These are phyloP conservation scores for Callithrix jacchus DNA, from an alignment of 2,113 vertebrate genomes.

Conservation along the genomic window DNA sequence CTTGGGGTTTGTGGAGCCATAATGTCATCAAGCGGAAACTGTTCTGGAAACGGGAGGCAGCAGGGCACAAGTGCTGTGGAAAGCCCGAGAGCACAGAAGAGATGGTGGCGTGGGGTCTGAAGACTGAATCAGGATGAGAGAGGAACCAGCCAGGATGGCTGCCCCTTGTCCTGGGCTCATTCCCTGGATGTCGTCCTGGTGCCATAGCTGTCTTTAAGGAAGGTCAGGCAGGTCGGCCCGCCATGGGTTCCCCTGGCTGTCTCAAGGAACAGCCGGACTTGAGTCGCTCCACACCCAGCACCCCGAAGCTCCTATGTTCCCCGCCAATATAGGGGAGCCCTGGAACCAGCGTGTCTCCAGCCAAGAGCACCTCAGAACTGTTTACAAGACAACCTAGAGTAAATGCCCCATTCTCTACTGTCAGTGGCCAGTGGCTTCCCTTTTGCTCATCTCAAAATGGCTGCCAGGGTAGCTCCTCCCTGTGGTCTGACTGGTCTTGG, in stretches of 20 bases:
- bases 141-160: not conserved
- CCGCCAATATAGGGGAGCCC: not conserved
- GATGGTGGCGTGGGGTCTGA: fast-evolving
- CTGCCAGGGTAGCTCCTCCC: no score
- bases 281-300: not conserved
- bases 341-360: no score
- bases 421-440: no score
- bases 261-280: no score
- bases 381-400: no score
- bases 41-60: not conserved
- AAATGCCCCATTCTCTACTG: not conserved
- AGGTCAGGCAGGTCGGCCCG: not conserved
- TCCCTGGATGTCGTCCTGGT: no score
- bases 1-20: not conserved
- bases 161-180: not conserved
- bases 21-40: not conserved
- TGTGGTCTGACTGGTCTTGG: no score
- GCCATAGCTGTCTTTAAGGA: not conserved
- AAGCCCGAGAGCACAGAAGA: not conserved
- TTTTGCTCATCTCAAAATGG: no score
- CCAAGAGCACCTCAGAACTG: no score
- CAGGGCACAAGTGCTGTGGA: not conserved
- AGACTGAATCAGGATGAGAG: not conserved
- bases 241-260: not conserved
- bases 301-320: not conserved